Evolutionary conservation across 2,113 vertebrate species (phyloP).

Genomic region (Pygoscelis antarcticus): DNA sequence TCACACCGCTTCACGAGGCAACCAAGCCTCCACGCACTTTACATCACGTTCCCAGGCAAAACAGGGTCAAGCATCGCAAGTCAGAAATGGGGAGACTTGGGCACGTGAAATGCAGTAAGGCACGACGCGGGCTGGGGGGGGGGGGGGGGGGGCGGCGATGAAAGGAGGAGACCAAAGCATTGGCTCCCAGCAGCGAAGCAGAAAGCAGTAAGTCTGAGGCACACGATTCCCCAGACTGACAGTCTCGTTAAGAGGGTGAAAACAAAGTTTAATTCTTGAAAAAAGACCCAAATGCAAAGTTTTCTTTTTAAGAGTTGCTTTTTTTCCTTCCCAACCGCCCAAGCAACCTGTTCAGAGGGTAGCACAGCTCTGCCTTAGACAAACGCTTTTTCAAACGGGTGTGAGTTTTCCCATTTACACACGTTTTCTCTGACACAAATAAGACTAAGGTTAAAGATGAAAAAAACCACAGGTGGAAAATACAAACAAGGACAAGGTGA

Average conservation of each 20-base stretch:
- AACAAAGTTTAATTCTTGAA: neutral
- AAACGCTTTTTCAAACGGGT: neutral
- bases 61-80: neutral
- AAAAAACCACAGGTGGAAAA: neutral
- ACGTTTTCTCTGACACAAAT: rapidly evolving
- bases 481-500: neutral
- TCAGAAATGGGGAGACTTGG: neutral
- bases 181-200: neutral
- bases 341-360: neutral
- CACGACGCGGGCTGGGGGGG: neutral
- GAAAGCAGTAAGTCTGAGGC: neutral
- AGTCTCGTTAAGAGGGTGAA: neutral
- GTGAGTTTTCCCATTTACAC: neutral
- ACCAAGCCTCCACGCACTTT: rapidly evolving
- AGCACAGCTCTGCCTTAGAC: neutral
- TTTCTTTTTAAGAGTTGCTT: neutral
- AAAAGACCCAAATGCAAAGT: neutral
- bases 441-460: neutral
- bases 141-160: rapidly evolving
- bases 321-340: neutral
- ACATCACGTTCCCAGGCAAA: rapidly evolving
- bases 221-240: neutral
- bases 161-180: neutral
- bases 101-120: neutral
- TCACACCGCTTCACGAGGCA: neutral